Evolutionary conservation across 2,113 vertebrate species (phyloP).

Genomic region (Blennius ocellaris): DNA sequence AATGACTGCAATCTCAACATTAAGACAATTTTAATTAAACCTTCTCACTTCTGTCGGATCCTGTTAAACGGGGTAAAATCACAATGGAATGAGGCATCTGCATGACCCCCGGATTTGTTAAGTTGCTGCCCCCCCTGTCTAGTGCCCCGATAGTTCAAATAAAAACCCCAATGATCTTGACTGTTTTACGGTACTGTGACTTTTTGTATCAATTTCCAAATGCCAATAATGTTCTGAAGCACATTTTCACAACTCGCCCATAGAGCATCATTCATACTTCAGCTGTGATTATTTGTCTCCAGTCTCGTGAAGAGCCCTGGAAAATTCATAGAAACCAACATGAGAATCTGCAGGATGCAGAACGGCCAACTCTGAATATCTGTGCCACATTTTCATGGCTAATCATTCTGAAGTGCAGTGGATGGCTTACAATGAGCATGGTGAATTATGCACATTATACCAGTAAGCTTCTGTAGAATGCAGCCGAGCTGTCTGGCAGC

Average conservation of each 20-base stretch:
- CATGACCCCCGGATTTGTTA: too few species aligned
- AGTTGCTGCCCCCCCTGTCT: too few species aligned
- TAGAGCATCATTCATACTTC: slow-evolving; percentile 43
- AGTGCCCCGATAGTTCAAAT: too few species aligned
- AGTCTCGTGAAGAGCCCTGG: slow-evolving; percentile 10
- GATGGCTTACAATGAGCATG: slow-evolving; percentile 53
- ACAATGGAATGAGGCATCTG: too few species aligned
- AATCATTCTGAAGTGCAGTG: slow-evolving; percentile 62
- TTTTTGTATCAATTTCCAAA: slow-evolving; percentile 32
- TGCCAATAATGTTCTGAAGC: slow-evolving; percentile 14
- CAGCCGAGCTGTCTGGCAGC: slow-evolving; percentile 58
- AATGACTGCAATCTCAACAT: too few species aligned
- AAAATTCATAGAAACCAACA: slow-evolving; percentile 44
- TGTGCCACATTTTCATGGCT: slow-evolving; percentile 59
- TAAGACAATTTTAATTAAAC: too few species aligned
- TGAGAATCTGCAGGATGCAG: slow-evolving; percentile 41
- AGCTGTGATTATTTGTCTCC: slow-evolving; percentile 57
- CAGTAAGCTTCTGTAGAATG: slow-evolving; percentile 57
- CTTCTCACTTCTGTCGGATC: too few species aligned
- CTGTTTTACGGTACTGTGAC: neutral
- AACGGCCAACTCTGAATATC: slow-evolving; percentile 39
- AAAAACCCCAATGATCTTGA: neutral
- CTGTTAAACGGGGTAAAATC: too few species aligned
- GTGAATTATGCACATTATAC: slow-evolving; percentile 65
- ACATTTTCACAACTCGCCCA: slow-evolving; percentile 26